Percentiles rank a stretch among this genome's conserved stretches.
Conservation (phyloP, 1,140 invertebrate genomes). For the Neodiprion fabricii region DNA sequence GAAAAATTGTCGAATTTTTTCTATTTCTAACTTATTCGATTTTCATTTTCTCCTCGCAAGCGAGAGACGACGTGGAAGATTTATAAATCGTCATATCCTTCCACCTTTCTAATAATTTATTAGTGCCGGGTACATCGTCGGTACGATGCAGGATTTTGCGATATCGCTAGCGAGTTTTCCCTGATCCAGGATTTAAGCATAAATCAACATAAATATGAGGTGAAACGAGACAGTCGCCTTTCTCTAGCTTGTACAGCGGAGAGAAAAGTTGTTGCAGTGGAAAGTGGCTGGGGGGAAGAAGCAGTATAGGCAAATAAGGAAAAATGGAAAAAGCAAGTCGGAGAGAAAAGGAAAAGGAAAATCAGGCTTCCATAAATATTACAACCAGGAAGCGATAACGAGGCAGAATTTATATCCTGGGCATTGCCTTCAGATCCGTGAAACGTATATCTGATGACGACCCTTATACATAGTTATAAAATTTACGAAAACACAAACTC, state of each 20-base stretch:
- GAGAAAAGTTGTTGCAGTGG: background rate
- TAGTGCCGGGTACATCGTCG: background rate
- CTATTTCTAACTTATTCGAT: too few species aligned
- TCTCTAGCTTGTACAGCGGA: background rate
- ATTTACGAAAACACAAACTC: too few species aligned
- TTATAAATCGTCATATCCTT: too few species aligned
- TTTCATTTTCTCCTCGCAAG: too few species aligned
- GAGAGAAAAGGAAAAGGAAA: background rate
- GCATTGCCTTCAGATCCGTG: background rate
- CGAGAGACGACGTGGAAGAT: too few species aligned
- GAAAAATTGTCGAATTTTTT: too few species aligned
- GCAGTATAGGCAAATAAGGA: too few species aligned
- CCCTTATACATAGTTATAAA: too few species aligned
- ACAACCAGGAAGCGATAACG: conserved; percentile 6
- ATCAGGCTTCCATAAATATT: background rate
- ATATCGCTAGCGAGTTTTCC: background rate
- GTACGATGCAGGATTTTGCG: background rate
- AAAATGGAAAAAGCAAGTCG: too few species aligned
- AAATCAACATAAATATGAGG: conserved; percentile 1
- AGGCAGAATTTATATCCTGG: background rate
- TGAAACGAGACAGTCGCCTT: background rate
- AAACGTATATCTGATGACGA: too few species aligned
- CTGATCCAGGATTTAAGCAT: background rate
- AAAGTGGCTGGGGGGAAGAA: background rate
- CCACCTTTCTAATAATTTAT: background rate